phyloP scores from a whole-genome alignment of 2,888 invertebrate species.

The Papilio gigon region DNA sequence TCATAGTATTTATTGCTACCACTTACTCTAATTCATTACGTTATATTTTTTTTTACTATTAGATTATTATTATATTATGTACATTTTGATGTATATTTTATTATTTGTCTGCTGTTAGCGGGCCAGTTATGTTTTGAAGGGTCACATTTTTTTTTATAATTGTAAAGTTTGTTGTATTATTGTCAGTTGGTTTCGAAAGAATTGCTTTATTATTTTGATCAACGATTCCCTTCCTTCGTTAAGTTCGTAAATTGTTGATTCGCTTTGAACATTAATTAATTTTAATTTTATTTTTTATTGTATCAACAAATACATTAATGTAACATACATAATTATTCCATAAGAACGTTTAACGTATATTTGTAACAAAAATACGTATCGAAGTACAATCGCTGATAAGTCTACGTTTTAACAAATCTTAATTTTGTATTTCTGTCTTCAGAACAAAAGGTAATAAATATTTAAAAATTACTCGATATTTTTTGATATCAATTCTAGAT shows the following conservation, averaged over 20 bases:
- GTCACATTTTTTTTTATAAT: constrained; percentile 76
- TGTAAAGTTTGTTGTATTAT: constrained; percentile 78
- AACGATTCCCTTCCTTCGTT: constrained; percentile 69
- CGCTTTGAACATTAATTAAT: constrained; percentile 59
- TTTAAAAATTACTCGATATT: constrained; percentile 62
- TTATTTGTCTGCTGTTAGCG: constrained; percentile 76
- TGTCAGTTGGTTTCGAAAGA: constrained; percentile 73
- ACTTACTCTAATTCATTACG: constrained; percentile 79
- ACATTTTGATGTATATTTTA: constrained; percentile 83
- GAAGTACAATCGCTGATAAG: constrained; percentile 80
- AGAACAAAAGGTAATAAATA: constrained; percentile 47
- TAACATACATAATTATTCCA: constrained; percentile 66
- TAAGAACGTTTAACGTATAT: constrained; percentile 71
- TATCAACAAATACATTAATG: constrained; percentile 59
- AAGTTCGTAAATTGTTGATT: constrained; percentile 68
- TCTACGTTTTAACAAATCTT: constrained; percentile 65
- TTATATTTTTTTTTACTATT: constrained; percentile 78
- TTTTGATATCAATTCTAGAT: constrained; percentile 70
- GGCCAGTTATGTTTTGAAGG: constrained; percentile 75
- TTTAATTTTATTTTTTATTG: constrained; percentile 55
- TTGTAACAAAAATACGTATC: constrained; percentile 81
- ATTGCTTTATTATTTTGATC: constrained; percentile 67
- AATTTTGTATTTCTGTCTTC: constrained; percentile 64
- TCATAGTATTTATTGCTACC: constrained; percentile 83
- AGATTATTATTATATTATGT: constrained; percentile 81